These are phyloP conservation scores for Momotus momota DNA, from an alignment of 2,797 vertebrate genomes.

Conservation along the genomic window DNA sequence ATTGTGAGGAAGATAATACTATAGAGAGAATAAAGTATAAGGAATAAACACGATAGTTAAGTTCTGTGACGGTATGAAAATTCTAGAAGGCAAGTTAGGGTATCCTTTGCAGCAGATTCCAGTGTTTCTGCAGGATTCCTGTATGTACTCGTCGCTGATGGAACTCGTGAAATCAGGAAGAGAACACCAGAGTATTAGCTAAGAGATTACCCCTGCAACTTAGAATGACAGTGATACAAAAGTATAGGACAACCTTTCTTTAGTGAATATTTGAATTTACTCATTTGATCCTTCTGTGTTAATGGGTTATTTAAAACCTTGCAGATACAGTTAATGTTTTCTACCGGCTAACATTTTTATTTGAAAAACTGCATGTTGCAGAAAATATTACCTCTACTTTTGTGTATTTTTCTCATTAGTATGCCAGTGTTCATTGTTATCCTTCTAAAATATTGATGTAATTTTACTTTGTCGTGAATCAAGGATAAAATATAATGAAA, in stretches of 20 bases:
- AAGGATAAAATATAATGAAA: background rate
- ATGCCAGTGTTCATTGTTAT: background rate
- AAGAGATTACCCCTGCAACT: background rate
- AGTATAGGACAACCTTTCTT: background rate
- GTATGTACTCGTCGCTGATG: fast-evolving
- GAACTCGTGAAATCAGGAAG: background rate
- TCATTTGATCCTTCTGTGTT: fast-evolving
- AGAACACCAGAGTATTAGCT: background rate
- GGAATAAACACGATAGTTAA: background rate
- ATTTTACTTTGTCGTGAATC: background rate
- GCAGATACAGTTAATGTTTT: background rate
- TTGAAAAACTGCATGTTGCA: background rate
- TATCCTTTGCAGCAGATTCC: background rate
- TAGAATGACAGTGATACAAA: background rate
- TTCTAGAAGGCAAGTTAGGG: too few relatives aligned
- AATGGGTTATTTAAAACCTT: background rate
- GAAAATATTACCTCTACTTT: background rate
- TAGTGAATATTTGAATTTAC: background rate
- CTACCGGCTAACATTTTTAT: background rate
- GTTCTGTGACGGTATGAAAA: background rate
- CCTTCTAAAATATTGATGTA: background rate
- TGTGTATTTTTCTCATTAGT: background rate
- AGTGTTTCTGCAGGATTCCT: background rate
- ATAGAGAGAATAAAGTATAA: background rate
- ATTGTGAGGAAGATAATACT: fast-evolving